These are phyloP conservation scores for Cerastis leucographa DNA, from an alignment of 2,888 invertebrate genomes.

Conservation along the genomic window DNA sequence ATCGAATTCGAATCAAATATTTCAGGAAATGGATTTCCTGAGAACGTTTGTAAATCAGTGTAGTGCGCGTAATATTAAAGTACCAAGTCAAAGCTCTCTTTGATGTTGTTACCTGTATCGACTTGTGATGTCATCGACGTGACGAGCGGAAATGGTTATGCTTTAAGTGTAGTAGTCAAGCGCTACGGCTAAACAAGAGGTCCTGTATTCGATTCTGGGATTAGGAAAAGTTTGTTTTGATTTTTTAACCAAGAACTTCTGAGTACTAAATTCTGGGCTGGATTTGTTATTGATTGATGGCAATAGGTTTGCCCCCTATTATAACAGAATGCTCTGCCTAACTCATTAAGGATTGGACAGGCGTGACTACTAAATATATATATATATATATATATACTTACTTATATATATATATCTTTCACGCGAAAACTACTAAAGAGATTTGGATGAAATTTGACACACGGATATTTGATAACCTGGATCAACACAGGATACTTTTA, in stretches of 20 bases:
- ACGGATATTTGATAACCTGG: too few species aligned
- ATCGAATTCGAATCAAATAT: conserved; percentile 9
- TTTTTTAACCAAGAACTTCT: not conserved
- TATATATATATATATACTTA: too few species aligned
- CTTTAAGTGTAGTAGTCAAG: not conserved
- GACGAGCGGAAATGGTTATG: not conserved
- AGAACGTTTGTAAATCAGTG: conserved; percentile 51
- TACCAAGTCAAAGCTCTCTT: conserved; percentile 43
- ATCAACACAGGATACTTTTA: too few species aligned
- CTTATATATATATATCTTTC: too few species aligned
- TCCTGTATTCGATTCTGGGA: not conserved
- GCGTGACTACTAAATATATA: too few species aligned
- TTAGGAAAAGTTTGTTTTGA: not conserved
- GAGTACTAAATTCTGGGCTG: not conserved
- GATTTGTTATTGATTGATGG: not conserved
- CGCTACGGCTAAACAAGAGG: not conserved
- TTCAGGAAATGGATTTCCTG: conserved; percentile 28
- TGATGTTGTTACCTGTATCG: conserved; percentile 43
- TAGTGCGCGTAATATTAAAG: conserved; percentile 33
- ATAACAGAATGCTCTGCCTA: not conserved
- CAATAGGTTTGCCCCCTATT: not conserved
- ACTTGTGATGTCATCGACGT: conserved; percentile 13
- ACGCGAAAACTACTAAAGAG: too few species aligned
- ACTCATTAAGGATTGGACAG: fast-evolving
- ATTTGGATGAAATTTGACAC: too few species aligned